These are phyloP conservation scores for Pseudococcus longispinus DNA, from an alignment of 2,888 invertebrate genomes.

Conservation along the genomic window DNA sequence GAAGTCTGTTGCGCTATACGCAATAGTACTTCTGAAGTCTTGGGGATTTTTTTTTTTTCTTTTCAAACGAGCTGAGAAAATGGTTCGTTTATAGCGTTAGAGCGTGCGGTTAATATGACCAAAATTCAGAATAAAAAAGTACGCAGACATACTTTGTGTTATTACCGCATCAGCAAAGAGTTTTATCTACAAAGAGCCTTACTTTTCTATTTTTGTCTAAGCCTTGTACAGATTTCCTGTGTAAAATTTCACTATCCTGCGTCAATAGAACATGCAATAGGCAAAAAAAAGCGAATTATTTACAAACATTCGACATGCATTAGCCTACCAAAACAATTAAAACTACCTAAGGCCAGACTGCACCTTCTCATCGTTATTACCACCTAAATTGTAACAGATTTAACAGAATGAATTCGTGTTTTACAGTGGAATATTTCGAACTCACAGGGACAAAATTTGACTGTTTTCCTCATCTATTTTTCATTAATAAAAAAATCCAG, in stretches of 20 bases:
- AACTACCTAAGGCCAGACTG: neutral
- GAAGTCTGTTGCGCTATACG: too few relatives aligned
- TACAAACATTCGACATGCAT: conserved; percentile 38
- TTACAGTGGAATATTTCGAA: too few relatives aligned
- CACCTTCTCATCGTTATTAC: neutral
- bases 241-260: conserved; percentile 40
- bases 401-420: too few relatives aligned
- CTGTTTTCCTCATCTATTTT: too few relatives aligned
- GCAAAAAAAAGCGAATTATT: conserved; percentile 36
- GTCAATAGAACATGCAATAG: conserved; percentile 20
- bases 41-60: neutral
- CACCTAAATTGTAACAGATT: neutral
- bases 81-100: neutral
- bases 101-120: neutral
- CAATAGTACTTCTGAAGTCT: neutral
- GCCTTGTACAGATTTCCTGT: conserved; percentile 45
- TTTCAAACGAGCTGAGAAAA: neutral
- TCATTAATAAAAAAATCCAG: too few relatives aligned
- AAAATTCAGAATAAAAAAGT: neutral
- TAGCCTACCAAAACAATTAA: conserved; percentile 28
- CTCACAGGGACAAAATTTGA: too few relatives aligned
- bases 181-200: conserved; percentile 26
- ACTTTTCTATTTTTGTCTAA: conserved; percentile 44
- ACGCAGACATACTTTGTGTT: neutral
- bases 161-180: neutral